Base-by-base conservation (phyloP, 30 jellyfish, hydroid and myxozoan species). In the Cassiopea xamachana region DNA sequence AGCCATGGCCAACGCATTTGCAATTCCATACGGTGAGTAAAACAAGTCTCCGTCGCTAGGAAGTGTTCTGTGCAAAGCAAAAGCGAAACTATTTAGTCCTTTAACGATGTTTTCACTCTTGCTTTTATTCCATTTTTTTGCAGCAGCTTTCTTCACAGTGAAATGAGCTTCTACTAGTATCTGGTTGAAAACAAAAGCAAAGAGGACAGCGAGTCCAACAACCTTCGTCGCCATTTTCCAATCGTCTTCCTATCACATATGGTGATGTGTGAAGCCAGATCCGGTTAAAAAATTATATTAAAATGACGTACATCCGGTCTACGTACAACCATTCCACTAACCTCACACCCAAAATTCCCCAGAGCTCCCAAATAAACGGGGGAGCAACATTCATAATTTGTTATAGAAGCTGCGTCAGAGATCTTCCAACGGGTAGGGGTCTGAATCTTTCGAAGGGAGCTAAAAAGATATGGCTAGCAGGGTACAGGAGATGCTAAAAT, bases 11-110 rank as follows among this genome's bases (percentile, higher is more conserved):
- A 90, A 45, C 1, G 87, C 81, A 18, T 68, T n/a, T 1, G 97
- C 91, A 44, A 90, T 90, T 69, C 97, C 86, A 85, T 7, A 90
- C 51, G 97, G 93, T 43, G 97, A 90, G 76, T 61, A 90, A 74
- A 90, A 60, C 43, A 73, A 15, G 89, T 69, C 61, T 18, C 89
- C 84, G 67, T 60, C 69, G 1, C 27, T 55, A 15, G 89, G 84
- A 48, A 87, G 48, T 4, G 80, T 61, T 14, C 44, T 75, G 89
- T 75, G 83, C 46, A 87, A 87, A 1, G 48, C 14, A 80, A 87
- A 62, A 7, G 89, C 94, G 19, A 87, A 87, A 15, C 67, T 50
- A 49, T 87, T 87, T 49, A 84, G 64, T 46, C 79, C 75, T 3
- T 44, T 72, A n/a, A 71, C 51, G 48, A 70, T 13, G 75, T 18